Evolutionary conservation across 35 echinoderm and acorn worm species (phyloP).

Genomic region (Diadema setosum): DNA sequence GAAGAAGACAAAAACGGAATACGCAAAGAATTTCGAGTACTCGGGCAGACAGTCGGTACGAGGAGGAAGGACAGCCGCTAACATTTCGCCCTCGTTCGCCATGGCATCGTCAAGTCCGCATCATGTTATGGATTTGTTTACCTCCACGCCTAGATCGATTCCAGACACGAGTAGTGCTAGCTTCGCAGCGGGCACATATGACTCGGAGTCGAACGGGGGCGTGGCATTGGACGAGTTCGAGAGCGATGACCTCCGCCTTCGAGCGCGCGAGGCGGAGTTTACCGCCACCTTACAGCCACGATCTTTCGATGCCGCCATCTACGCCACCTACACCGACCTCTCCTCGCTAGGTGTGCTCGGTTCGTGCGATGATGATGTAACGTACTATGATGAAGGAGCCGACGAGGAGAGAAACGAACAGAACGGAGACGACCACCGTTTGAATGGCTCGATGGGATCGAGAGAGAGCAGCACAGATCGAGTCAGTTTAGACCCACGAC

Average conservation of each 20-base stretch:
- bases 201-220: neutral
- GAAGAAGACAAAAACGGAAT: neutral
- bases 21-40: neutral
- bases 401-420: slow-evolving; percentile 10
- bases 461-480: neutral
- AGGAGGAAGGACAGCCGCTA: neutral
- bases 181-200: neutral
- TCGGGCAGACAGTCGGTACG: neutral
- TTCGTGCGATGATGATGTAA: neutral
- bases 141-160: neutral
- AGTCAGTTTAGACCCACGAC: neutral
- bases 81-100: neutral
- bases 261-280: slow-evolving; percentile 52
- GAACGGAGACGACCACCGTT: neutral
- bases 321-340: slow-evolving; percentile 76
- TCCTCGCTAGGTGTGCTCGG: slow-evolving; percentile 31
- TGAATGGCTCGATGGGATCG: neutral
- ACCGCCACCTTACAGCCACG: slow-evolving; percentile 57
- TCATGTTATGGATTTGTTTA: slow-evolving; percentile 22
- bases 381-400: neutral
- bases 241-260: neutral
- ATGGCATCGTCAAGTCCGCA: neutral
- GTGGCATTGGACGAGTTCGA: neutral
- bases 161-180: neutral
- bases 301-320: slow-evolving; percentile 62